A percentile compares a stretch with the other conserved stretches of the same genome.
Conservation (phyloP, 2,888 invertebrate species). For the Torymus aiolomorphi region DNA sequence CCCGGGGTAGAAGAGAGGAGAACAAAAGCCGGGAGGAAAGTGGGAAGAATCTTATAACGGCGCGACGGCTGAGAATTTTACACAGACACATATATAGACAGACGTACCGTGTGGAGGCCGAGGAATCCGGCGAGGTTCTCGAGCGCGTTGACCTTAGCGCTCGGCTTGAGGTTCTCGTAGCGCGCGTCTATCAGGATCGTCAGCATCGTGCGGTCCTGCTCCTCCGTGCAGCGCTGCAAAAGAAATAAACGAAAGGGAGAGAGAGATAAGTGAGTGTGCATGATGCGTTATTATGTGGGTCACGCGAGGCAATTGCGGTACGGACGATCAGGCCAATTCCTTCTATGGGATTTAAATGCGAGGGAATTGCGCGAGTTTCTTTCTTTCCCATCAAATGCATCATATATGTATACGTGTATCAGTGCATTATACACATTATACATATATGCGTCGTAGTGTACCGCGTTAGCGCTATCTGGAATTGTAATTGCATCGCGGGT, state of each 20-base stretch:
- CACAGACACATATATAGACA: neutral
- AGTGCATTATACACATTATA: no score
- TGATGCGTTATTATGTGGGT: neutral
- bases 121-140: constrained; percentile 85
- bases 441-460: no score
- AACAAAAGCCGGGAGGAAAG: neutral
- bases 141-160: constrained; percentile 81
- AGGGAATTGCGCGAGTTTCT: no score
- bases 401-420: no score
- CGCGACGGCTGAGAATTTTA: no score
- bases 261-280: neutral
- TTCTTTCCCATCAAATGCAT: no score
- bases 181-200: constrained; percentile 83
- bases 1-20: neutral
- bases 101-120: constrained; percentile 81
- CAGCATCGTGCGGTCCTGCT: constrained; percentile 79
- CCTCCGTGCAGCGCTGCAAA: constrained; percentile 73
- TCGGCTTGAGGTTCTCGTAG: constrained; percentile 80
- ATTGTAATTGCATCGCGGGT: no score
- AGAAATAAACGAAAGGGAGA: constrained; percentile 15
- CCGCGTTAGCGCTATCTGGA: no score
- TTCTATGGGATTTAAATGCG: no score
- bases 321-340: no score
- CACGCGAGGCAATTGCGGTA: neutral
- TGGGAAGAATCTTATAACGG: no score